phyloP scores from a whole-genome alignment of 2,113 vertebrate genomes.

The Columba livia region DNA sequence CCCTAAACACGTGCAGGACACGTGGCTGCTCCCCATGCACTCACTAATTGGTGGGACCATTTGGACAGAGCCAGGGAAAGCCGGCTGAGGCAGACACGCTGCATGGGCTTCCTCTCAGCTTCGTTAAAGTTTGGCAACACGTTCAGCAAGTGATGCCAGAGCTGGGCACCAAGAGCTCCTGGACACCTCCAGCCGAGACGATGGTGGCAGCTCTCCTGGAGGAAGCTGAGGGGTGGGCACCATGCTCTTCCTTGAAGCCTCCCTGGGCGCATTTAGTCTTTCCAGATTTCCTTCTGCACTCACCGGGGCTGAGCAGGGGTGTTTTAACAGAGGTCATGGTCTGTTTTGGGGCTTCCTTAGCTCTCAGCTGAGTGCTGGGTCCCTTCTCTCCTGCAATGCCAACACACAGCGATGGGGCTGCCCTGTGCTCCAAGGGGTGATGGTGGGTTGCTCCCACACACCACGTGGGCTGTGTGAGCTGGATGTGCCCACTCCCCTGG shows the following conservation, averaged over 20 bases:
- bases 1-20: fast-evolving
- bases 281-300: background rate
- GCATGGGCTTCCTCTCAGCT: background rate
- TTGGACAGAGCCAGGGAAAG: no score
- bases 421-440: background rate
- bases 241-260: background rate
- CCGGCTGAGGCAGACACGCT: fast-evolving
- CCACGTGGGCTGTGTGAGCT: fast-evolving
- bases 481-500: fast-evolving
- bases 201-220: fast-evolving
- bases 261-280: background rate
- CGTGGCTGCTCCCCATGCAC: fast-evolving
- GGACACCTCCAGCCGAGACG: background rate
- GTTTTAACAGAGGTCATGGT: background rate
- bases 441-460: fast-evolving
- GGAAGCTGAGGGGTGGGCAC: fast-evolving
- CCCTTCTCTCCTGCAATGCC: fast-evolving
- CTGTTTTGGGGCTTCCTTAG: background rate
- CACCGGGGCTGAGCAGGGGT: background rate
- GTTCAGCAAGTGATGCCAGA: background rate
- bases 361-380: background rate
- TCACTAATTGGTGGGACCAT: fast-evolving
- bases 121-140: background rate
- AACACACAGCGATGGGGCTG: background rate
- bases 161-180: background rate